These are phyloP conservation scores for Coenonympha glycerion DNA, from an alignment of 2,888 invertebrate species.

Conservation along the genomic window DNA sequence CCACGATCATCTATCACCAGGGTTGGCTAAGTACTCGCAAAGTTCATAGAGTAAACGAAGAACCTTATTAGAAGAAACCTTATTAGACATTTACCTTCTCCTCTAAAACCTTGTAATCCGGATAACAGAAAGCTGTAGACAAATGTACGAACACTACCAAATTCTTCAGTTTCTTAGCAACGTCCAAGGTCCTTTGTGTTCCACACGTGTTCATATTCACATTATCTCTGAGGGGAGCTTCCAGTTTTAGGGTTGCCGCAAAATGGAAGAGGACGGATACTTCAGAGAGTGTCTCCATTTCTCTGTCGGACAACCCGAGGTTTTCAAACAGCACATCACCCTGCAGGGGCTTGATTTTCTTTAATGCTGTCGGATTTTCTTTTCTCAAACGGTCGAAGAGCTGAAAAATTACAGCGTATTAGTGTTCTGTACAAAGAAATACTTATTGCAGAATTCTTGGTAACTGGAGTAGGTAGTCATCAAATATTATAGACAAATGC, in stretches of 20 bases:
- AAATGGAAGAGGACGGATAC: slow-evolving; percentile 91
- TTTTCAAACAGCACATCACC: slow-evolving; percentile 83
- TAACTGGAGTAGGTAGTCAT: too few species aligned
- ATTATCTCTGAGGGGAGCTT: slow-evolving; percentile 90
- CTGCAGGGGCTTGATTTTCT: slow-evolving; percentile 83
- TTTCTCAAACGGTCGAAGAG: slow-evolving; percentile 81
- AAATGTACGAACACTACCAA: slow-evolving; percentile 88
- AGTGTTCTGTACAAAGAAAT: too few species aligned
- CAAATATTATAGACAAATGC: too few species aligned
- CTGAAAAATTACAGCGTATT: too few species aligned
- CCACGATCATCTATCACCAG: too few species aligned
- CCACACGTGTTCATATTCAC: slow-evolving; percentile 94
- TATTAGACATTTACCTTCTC: slow-evolving; percentile 56
- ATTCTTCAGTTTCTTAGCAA: slow-evolving; percentile 85
- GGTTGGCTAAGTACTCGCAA: too few species aligned
- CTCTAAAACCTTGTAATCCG: slow-evolving; percentile 80
- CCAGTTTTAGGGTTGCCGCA: slow-evolving; percentile 92
- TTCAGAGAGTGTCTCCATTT: slow-evolving; percentile 77
- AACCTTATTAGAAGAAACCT: too few species aligned
- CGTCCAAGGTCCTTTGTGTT: slow-evolving; percentile 83
- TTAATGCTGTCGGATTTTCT: slow-evolving; percentile 77
- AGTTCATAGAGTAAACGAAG: too few species aligned
- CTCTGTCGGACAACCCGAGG: slow-evolving; percentile 77
- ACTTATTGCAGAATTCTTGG: too few species aligned
- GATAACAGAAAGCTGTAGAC: slow-evolving; percentile 97